A percentile compares a stretch with the other conserved stretches of the same genome.
Conservation (phyloP, 2,888 invertebrate species). For the Monoplex corrugatus region DNA sequence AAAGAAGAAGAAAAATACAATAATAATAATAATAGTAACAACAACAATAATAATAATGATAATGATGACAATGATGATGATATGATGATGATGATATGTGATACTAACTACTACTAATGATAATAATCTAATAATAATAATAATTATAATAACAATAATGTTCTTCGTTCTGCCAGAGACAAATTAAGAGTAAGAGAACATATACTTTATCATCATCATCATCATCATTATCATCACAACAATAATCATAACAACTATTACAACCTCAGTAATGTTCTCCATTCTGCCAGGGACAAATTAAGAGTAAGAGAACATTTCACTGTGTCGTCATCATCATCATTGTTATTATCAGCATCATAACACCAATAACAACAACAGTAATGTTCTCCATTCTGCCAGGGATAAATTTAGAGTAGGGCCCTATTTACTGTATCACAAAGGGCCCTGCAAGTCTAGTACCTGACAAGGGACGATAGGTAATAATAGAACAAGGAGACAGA, state of each 20-base stretch:
- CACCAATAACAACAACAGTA: fast-evolving
- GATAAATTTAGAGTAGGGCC: neutral
- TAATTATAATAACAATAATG: too few relatives aligned
- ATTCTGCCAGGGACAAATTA: neutral
- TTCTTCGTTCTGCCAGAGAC: too few relatives aligned
- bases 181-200: neutral
- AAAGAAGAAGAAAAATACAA: neutral
- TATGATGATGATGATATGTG: too few relatives aligned
- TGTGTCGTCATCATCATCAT: neutral
- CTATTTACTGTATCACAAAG: neutral
- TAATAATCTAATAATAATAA: neutral
- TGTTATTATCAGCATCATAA: neutral
- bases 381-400: too few relatives aligned
- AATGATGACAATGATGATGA: neutral
- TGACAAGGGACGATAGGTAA: too few relatives aligned
- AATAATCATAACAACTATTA: neutral
- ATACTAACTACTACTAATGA: too few relatives aligned
- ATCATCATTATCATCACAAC: neutral
- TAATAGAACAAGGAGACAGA: too few relatives aligned
- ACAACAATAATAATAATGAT: neutral
- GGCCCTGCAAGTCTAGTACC: too few relatives aligned
- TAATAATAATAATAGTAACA: neutral
- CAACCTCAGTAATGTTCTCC: too few relatives aligned
- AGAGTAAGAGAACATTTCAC: neutral
- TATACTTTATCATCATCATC: neutral